Base-by-base conservation (phyloP, 2,113 vertebrate species). In the Oxyura jamaicensis region DNA sequence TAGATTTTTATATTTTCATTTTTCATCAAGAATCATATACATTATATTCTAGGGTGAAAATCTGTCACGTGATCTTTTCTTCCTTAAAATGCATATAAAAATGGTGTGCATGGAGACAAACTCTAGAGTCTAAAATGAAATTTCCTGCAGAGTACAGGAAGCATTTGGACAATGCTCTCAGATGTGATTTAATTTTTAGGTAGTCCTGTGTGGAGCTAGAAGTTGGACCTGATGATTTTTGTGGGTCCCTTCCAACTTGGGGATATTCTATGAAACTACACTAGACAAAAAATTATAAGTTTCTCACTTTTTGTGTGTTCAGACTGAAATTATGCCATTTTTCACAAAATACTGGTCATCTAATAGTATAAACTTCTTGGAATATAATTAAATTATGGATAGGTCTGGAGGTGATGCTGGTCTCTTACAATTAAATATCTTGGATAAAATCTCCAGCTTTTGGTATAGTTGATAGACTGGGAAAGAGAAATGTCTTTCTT, bases 91-190 rank as follows among this genome's bases (percentile, higher is more conserved):
- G 77, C 31, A 39, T 52, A 25, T 9, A 22, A 74, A 60, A 88
- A 66, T 18, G 0, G 29, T 18, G 3, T 41, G 0, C 11, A 26
- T 33, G 39, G 14, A 28, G 6, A 59, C 18, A 48, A 48, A 48
- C 46, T 48, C 9, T 11, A 48, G 46, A 21, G 46, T 48, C 8
- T 21, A 48, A 48, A 21, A 48, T 20, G 46, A 19, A 48, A 21
- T 21, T 48, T 48, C 46, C 46, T 48, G 19, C 19, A 48, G 19
- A 21, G 46, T 48, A 21, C 46, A 48, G 20, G 46, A 48, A 48
- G 46, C 20, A 48, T 48, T 48, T 21, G 20, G 46, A 21, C 46
- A 48, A 48, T 48, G 46, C 8, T 48, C 46, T 48, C 20, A 48
- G 46, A 21, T 21, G 20, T 48, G 46, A 48, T 48, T 48, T 48